Evolutionary conservation across 2,797 vertebrate genomes (phyloP), one percentile per base, ranked within the genome.

Genomic region (Artibeus jamaicensis): DNA sequence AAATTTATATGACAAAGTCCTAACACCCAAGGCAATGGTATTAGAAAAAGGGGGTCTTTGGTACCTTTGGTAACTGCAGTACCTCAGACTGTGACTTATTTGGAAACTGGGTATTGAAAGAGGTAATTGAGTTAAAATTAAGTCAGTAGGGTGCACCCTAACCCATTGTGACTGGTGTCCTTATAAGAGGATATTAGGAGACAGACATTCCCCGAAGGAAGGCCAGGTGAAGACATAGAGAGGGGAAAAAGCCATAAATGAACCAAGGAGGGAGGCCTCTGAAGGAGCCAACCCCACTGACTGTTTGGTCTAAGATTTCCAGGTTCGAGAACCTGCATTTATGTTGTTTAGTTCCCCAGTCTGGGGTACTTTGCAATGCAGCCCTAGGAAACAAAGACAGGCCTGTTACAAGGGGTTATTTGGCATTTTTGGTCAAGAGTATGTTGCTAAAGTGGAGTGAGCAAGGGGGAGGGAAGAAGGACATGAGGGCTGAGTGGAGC

Each of bases 351-450:
- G 62, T 14, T 16, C 32, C 59, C 59, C 59, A 29, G 26, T 29
- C 57, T 29, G 26, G 26, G 11, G 59, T 62, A 29, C 59, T 32
- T 62, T 6, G 26, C 4, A 68, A 4, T 18, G 68, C n/a, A 57
- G 39, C 4, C 32, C 50, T 46, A 9, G 21, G 5, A 83, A 44
- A 55, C 32, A 12, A 77, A 77, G 26, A 18, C 18, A 79, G 21
- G 16, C 21, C 12, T 73, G 16, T 11, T 34, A 2, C 3, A 10
- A 9, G 7, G 0, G 14, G 21, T 34, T 3, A 4, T 32, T 50
- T 57, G n/a, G 18, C 48, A n/a, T 74, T n/a, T 74, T 18, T 21
- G 18, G 22, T 16, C 19, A 50, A 12, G 15, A 85, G 3, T 1
- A 9, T n/a, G 16, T 5, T 48, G 37, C 11, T 50, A 22, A 32